Conservation (phyloP, 2,797 vertebrate genomes). For the Hypotaenidia philippensis region DNA sequence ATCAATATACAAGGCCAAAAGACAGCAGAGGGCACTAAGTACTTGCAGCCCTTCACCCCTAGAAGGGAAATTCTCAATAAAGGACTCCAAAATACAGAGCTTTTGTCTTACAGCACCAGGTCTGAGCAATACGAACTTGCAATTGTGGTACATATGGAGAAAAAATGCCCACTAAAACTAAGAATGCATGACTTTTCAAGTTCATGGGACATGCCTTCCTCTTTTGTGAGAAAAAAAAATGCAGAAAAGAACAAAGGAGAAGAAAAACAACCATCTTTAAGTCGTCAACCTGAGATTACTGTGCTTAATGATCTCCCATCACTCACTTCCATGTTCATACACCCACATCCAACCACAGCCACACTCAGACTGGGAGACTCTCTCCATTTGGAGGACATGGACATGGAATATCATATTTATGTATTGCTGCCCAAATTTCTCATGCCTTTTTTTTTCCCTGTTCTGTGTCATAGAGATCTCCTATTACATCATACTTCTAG, state of each 20-base stretch:
- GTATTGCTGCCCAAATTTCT: not conserved
- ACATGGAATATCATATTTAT: not conserved
- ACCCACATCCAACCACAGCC: no score
- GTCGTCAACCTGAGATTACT: not conserved
- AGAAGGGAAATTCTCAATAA: not conserved
- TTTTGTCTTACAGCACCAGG: not conserved
- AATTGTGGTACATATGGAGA: not conserved
- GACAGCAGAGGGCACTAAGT: constrained; percentile 15
- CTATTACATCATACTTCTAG: not conserved
- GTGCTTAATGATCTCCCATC: not conserved
- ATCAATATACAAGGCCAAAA: not conserved
- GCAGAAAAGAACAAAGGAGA: not conserved
- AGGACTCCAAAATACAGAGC: not conserved
- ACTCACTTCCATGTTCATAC: not conserved
- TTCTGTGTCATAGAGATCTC: not conserved
- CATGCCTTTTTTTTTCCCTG: rapidly evolving
- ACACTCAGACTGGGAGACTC: not conserved
- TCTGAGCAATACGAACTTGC: not conserved
- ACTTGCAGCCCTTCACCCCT: not conserved
- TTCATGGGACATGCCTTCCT: not conserved
- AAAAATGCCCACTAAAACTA: not conserved
- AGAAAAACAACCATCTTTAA: not conserved
- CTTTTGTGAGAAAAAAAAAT: rapidly evolving
- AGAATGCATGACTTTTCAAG: not conserved
- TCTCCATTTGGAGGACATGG: not conserved